These are phyloP conservation scores for Plebejus argus DNA, from an alignment of 2,888 invertebrate genomes.

Conservation along the genomic window DNA sequence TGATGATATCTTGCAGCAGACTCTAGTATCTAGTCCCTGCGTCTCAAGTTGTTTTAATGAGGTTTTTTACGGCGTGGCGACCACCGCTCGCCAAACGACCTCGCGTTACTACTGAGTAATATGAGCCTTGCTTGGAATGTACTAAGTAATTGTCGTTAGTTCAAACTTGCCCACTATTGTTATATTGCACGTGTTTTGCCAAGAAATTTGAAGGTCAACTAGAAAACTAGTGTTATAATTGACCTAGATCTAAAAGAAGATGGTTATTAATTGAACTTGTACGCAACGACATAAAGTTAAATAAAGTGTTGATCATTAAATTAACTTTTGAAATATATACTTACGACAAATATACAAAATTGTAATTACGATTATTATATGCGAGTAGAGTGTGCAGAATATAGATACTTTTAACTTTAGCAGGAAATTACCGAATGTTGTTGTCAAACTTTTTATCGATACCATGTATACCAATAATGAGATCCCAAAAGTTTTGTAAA, in stretches of 20 bases:
- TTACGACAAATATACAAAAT: neutral
- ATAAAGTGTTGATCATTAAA: too few species aligned
- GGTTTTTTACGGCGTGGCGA: slow-evolving; percentile 27
- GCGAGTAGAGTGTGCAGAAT: neutral
- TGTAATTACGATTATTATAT: neutral
- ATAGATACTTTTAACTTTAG: neutral
- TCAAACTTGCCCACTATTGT: neutral
- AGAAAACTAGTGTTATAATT: neutral
- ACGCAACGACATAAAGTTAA: too few species aligned
- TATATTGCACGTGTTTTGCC: neutral
- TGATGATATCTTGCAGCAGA: neutral
- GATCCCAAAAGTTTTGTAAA: neutral
- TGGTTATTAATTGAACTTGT: too few species aligned
- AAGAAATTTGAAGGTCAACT: neutral
- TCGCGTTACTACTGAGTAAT: neutral
- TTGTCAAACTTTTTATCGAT: neutral
- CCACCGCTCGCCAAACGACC: slow-evolving; percentile 1
- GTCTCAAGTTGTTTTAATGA: slow-evolving; percentile 31
- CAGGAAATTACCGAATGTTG: neutral
- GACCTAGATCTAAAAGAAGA: neutral
- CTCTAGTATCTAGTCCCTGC: neutral
- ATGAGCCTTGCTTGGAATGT: neutral
- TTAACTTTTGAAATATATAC: too few species aligned
- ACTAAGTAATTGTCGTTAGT: neutral
- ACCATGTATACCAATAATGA: neutral